Base-by-base conservation (phyloP, 2,113 vertebrate species). In the Micromys minutus region DNA sequence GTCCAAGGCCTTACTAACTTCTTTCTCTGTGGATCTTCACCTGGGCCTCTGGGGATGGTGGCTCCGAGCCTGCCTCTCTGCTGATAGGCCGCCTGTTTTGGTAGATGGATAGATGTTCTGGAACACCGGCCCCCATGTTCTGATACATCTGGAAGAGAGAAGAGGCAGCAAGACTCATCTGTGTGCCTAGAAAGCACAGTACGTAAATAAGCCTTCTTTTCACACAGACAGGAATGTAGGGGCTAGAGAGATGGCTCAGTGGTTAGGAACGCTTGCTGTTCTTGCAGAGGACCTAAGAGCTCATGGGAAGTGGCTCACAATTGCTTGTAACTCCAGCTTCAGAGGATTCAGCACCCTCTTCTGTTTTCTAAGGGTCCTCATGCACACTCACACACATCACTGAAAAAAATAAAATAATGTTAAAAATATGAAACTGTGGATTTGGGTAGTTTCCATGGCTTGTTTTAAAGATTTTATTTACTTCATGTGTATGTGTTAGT, bases 71-170 rank as follows among this genome's bases (percentile, higher is more conserved):
- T 9, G 90, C 59, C 76, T 95, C 75, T 77, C 65, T 97, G 63
- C 87, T 95, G 85, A 69, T 72, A 55, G 0, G 0, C 9, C 87
- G 45, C 93, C 97, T 97, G 79, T 67, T 96, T 81, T 96, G 98
- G 52, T 86, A 95, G 90, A 50, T 36, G 6, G 93, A 97, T 75
- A 88, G 24, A 22, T n/a, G 63, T 17, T 95, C 91, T 24, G 92
- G 74, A 81, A 69, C 0, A 0, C 11, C 84, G 93, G 92, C 96
- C 36, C 95, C 97, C 55, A 11, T 83, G 17, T 97, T 98, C 85
- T 97, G 97, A 76, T 98, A 98, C 95, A 98, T 85, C 98, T 99
- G 91, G 75, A 90, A 4, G 42, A 63, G 69, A 63, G n/a, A 91
- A 94, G 80, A 96, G 12, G 92, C 71, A 94, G 91, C 52, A 21